A percentile compares a stretch with the other conserved stretches of the same genome.
Evolutionary conservation across 2,888 invertebrate species (phyloP).

Genomic region (Hanleya hanleyi): DNA sequence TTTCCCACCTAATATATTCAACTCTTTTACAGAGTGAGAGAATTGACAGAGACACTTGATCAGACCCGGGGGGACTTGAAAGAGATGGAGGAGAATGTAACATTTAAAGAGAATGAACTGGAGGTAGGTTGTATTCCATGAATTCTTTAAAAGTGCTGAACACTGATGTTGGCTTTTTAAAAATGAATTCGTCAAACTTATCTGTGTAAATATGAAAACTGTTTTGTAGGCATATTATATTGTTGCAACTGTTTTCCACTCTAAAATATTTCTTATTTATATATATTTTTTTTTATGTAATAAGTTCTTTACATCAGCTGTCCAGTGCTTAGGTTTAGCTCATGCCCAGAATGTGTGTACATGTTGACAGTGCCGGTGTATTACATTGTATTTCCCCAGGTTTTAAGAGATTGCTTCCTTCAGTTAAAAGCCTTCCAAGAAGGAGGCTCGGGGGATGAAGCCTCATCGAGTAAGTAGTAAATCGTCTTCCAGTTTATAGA

Average conservation of each 20-base stretch:
- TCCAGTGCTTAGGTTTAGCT: neutral
- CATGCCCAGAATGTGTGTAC: neutral
- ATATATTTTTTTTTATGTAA: neutral
- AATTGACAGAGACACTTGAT: conserved; percentile 55
- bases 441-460: conserved; percentile 41
- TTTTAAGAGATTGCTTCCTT: conserved; percentile 65
- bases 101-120: conserved; percentile 67
- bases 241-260: too few species aligned
- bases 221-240: too few species aligned
- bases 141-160: too few species aligned
- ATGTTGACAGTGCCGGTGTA: neutral
- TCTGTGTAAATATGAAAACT: too few species aligned
- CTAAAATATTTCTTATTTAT: neutral
- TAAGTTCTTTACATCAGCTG: neutral
- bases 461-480: neutral
- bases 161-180: too few species aligned
- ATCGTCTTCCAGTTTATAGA: too few species aligned
- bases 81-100: conserved; percentile 61
- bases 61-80: conserved; percentile 51
- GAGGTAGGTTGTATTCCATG: conserved; percentile 63
- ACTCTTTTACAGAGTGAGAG: conserved; percentile 54
- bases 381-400: conserved; percentile 38
- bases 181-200: neutral
- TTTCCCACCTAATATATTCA: too few species aligned
- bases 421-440: conserved; percentile 67